Conservation (phyloP, 2,888 invertebrate genomes). For the Adelphocoris suturalis region DNA sequence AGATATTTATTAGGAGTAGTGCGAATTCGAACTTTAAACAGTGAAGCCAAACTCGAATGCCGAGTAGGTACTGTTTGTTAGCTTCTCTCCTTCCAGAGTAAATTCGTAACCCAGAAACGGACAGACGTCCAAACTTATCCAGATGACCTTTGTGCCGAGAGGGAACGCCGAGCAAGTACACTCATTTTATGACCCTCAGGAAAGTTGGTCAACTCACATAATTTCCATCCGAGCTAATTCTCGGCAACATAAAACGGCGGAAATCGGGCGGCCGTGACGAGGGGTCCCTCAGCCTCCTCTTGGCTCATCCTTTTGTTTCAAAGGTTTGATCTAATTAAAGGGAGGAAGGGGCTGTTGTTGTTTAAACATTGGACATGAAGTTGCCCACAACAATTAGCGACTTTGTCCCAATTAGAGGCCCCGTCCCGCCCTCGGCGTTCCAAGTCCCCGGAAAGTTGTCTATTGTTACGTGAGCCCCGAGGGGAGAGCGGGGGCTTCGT, state of each 20-base stretch:
- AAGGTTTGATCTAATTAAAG: constrained; percentile 61
- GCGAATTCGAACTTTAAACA: no score
- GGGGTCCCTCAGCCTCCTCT: not conserved
- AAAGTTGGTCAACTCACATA: constrained; percentile 22
- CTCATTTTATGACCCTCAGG: constrained; percentile 5
- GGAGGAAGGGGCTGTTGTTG: constrained; percentile 34
- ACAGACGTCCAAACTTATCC: not conserved
- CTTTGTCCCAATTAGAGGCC: constrained; percentile 62
- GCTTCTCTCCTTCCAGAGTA: not conserved
- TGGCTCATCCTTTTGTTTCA: constrained; percentile 65
- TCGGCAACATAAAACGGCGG: constrained; percentile 19
- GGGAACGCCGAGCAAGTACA: not conserved
- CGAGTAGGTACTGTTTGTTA: no score
- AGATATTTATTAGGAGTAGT: no score
- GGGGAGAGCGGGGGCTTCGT: not conserved
- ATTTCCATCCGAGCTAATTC: constrained; percentile 22
- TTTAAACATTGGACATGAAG: constrained; percentile 64
- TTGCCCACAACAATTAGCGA: constrained; percentile 61
- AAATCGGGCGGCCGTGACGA: constrained; percentile 52
- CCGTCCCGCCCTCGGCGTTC: not conserved
- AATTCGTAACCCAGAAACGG: not conserved
- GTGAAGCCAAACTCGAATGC: no score
- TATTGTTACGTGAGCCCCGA: constrained; percentile 59
- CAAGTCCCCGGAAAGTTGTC: constrained; percentile 55
- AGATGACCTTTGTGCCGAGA: not conserved